Evolutionary conservation across 2,797 vertebrate genomes (phyloP), one percentile per base, ranked within the genome.

Genomic region (Neomorphus geoffroyi): DNA sequence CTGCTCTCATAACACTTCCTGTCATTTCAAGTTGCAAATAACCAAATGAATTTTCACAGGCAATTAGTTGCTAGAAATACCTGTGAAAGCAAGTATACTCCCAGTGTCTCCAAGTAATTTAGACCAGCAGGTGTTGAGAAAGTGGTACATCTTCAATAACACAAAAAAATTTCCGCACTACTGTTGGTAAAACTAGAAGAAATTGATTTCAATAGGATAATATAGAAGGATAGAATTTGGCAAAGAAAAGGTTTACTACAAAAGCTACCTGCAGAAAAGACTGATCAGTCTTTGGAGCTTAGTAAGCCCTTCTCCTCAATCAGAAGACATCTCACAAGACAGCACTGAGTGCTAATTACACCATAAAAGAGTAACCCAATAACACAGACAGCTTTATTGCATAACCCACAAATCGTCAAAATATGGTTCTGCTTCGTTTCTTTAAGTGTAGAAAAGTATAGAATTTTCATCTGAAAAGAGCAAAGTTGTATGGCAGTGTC

Each of bases 1-100:
- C 32, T 74, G 64, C 45, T 96, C 67, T 84, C 86, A 81, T 90
- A 96, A 90, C 71, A 71, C 23, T 84, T 89, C 69, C 80, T 96
- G 92, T 94, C 94, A 95, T 96, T 95, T 96, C 57, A 88, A 74
- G 43, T 95, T 94, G 86, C 88, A 96, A 95, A 87, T 73, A 94
- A 95, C 80, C 80, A 95, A 96, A 96, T 94, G 91, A 96, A 94
- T 96, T 96, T 97, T 97, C 96, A 95, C 96, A 97, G 94, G 91
- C 92, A 97, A 97, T 97, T 97, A 96, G 94, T 48, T 92, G 82
- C 45, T 93, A 90, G 94, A 96, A 95, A 94, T 96, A 96, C 94
- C 92, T 93, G 91, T 96, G 96, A 96, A 96, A 95, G 86, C 80
- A 93, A 77, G 57, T 32, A 93, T 94, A 91, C 54, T 95, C 95